Conservation (phyloP, 2,888 invertebrate species). For the Rosalia funebris region DNA sequence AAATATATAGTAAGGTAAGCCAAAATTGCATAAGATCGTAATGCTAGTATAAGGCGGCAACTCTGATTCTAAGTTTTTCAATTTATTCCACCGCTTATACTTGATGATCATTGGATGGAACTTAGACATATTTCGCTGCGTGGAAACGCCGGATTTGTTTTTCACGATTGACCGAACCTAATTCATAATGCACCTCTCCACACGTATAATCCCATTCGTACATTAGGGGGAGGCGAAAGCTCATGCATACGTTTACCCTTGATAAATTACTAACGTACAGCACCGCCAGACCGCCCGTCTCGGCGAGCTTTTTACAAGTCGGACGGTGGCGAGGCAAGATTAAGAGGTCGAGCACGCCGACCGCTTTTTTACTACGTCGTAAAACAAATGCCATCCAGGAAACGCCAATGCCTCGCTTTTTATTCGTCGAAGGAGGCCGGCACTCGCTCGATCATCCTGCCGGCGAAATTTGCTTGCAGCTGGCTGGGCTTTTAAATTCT, state of each 20-base stretch:
- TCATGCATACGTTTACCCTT: background rate
- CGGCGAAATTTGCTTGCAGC: slow-evolving; percentile 1
- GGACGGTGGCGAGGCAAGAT: slow-evolving; percentile 27
- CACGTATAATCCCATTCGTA: background rate
- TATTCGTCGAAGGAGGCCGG: slow-evolving; percentile 8
- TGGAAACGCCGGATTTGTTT: too few species aligned
- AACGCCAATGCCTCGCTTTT: slow-evolving; percentile 22
- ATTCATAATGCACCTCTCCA: background rate
- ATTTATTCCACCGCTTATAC: too few species aligned
- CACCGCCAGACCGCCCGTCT: background rate
- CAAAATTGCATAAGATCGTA: too few species aligned
- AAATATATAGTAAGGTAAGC: too few species aligned
- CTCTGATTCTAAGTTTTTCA: too few species aligned
- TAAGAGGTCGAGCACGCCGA: slow-evolving; percentile 38
- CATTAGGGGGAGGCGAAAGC: background rate
- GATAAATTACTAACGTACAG: slow-evolving; percentile 4
- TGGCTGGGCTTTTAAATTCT: slow-evolving; percentile 7
- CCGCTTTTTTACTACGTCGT: slow-evolving; percentile 40
- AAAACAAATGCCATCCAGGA: slow-evolving; percentile 38
- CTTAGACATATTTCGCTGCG: too few species aligned
- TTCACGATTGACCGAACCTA: too few species aligned
- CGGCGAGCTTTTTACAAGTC: background rate
- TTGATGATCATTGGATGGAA: too few species aligned
- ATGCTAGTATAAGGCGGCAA: too few species aligned
- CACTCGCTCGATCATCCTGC: slow-evolving; percentile 6